phyloP scores from a whole-genome alignment of 2,113 vertebrate species.

The Gymnorhina tibicen region DNA sequence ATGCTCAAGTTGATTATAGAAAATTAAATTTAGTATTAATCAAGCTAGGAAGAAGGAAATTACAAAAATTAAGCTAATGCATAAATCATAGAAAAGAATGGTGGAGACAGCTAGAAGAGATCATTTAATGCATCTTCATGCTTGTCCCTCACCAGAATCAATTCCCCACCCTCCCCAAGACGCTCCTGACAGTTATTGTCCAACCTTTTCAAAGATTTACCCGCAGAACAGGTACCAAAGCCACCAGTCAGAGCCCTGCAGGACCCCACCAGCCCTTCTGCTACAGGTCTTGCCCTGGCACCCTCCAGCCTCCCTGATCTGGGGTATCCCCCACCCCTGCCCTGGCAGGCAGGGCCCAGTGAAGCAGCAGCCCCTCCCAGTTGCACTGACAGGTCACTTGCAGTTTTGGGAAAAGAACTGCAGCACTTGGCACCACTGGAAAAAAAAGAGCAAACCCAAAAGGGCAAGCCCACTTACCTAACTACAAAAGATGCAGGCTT shows the following conservation, averaged over 20 bases:
- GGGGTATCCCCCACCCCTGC: neutral
- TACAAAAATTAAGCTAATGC: constrained; percentile 25
- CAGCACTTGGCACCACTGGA: neutral
- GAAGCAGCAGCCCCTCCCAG: neutral
- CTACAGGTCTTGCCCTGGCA: neutral
- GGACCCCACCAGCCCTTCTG: neutral
- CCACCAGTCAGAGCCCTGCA: neutral
- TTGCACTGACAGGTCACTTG: rapidly evolving
- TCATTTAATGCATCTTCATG: neutral
- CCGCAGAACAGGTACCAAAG: neutral
- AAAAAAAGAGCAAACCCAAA: neutral
- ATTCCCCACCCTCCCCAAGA: neutral
- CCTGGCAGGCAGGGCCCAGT: neutral
- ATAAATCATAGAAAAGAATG: constrained; percentile 34
- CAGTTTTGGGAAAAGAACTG: neutral
- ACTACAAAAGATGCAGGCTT: neutral
- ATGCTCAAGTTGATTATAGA: constrained; percentile 54
- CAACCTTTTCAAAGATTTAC: neutral
- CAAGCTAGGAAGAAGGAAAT: constrained; percentile 44
- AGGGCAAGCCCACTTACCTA: neutral
- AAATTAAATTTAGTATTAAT: constrained; percentile 64
- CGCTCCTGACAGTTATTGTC: neutral
- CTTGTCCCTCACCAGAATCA: neutral
- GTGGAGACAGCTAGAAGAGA: neutral
- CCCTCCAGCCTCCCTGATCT: neutral